Evolutionary conservation across 1,140 invertebrate genomes (phyloP).

Genomic region (Oryzaephilus surinamensis): DNA sequence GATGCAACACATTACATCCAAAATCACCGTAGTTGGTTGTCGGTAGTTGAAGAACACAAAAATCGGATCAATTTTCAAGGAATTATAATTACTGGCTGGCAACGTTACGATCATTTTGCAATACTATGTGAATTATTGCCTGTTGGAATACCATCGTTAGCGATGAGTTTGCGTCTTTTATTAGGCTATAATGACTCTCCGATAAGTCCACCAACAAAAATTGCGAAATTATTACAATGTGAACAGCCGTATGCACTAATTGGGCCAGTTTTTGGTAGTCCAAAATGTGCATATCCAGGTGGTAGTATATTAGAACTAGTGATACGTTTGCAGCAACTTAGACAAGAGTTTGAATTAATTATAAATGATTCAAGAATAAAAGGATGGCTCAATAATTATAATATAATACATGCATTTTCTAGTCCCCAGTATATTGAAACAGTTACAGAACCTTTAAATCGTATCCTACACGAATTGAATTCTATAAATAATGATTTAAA

Average conservation of each 20-base stretch:
- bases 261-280: conserved; percentile 25
- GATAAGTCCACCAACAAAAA: conserved; percentile 42
- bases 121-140: conserved; percentile 85
- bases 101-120: conserved; percentile 85
- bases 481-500: conserved; percentile 47
- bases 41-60: conserved; percentile 20
- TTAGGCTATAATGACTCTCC: conserved; percentile 37
- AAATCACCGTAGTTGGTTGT: conserved; percentile 25
- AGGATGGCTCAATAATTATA: conserved; percentile 70
- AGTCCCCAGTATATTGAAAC: conserved; percentile 40
- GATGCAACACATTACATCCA: conserved; percentile 23
- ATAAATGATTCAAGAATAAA: conserved; percentile 23
- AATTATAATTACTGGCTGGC: conserved; percentile 68
- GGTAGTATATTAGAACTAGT: conserved; percentile 22
- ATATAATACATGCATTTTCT: conserved; percentile 59
- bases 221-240: conserved; percentile 26
- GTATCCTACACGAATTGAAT: conserved; percentile 51
- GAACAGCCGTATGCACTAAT: conserved; percentile 33
- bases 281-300: conserved; percentile 20
- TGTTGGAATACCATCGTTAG: conserved; percentile 64
- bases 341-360: conserved; percentile 21
- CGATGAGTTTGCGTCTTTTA: conserved; percentile 39
- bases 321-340: conserved; percentile 19
- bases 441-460: conserved; percentile 40
- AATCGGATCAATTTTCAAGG: conserved; percentile 34